Evolutionary conservation across 2,888 invertebrate species (phyloP), one percentile per base, ranked within the genome.

Genomic region (Apamea monoglypha): DNA sequence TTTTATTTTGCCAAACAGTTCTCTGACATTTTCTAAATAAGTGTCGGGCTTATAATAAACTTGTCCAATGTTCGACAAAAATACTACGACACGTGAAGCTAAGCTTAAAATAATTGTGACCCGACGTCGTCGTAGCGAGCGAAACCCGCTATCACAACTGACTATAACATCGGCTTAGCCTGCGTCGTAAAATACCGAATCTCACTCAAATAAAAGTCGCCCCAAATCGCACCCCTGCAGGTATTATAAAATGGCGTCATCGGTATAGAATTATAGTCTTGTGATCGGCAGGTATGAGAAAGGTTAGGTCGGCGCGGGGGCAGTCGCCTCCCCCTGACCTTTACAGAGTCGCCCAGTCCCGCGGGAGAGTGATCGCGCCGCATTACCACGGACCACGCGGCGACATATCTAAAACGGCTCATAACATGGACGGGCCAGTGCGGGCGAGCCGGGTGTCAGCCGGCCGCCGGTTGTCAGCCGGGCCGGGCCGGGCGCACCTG

Each of bases 221-320:
- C 86, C 85, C 83, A 89, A 94, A 93, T 92, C 92, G 91, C 92
- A 90, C 88, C 92, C 91, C 88, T 90, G 87, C 87, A 92, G 91
- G 91, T 93, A 93, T 93, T 93, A 92, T 93, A 90, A 93, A 94
- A 94, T 94, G 92, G 91, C 93, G 93, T 91, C 92, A 93, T 91
- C 89, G 88, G 87, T 90, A 90, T 89, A 90, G 90, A 90, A 87
- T 87, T 87, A 89, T 87, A 86, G 90, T 86, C 87, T 85, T 87
- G 91, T 88, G 91, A 91, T 93, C 92, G 93, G 88, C 92, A 92
- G 92, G 91, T 91, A 90, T 81, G 85, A 89, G 90, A 92, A 93
- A 93, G 93, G 93, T 93, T 93, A 92, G 90, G 90, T 90, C 91
- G 91, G 83, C 78, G 86, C 83, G 88, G 89, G 87, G 88, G 86